Evolutionary conservation across 2,888 invertebrate species (phyloP).

Genomic region (Andricus curvator): DNA sequence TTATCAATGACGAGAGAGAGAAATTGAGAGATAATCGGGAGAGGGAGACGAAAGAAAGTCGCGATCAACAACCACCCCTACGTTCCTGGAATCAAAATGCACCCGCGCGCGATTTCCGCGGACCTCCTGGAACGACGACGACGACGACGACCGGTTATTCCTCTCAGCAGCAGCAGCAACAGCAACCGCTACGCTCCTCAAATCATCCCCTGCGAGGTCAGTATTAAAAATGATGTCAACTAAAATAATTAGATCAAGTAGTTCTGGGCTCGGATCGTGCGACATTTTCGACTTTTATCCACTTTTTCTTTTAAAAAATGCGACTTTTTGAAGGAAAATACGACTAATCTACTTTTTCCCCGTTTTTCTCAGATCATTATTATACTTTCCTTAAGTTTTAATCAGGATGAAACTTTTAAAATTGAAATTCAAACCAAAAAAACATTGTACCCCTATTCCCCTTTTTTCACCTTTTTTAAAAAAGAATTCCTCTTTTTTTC

Average conservation of each 20-base stretch:
- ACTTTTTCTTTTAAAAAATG: too few species aligned
- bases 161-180: conserved; percentile 71
- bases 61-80: conserved; percentile 56
- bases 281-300: too few species aligned
- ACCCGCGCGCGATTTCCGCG: conserved; percentile 69
- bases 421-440: too few species aligned
- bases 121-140: conserved; percentile 66
- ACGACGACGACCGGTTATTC: conserved; percentile 53
- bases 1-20: conserved; percentile 65
- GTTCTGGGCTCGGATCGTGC: too few species aligned
- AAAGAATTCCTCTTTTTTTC: too few species aligned
- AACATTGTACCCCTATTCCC: too few species aligned
- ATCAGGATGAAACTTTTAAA: too few species aligned
- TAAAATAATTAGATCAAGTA: not conserved
- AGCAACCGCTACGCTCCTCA: conserved; percentile 72
- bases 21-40: conserved; percentile 68
- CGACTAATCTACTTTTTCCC: too few species aligned
- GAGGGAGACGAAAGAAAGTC: conserved; percentile 41
- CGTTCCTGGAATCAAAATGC: conserved; percentile 68
- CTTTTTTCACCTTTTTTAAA: too few species aligned
- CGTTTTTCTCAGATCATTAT: too few species aligned
- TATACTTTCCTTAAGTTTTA: too few species aligned
- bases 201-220: conserved; percentile 71
- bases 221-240: not conserved
- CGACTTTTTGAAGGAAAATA: too few species aligned